These are phyloP conservation scores for Eolophus roseicapilla DNA, from an alignment of 2,113 vertebrate species.

Conservation along the genomic window DNA sequence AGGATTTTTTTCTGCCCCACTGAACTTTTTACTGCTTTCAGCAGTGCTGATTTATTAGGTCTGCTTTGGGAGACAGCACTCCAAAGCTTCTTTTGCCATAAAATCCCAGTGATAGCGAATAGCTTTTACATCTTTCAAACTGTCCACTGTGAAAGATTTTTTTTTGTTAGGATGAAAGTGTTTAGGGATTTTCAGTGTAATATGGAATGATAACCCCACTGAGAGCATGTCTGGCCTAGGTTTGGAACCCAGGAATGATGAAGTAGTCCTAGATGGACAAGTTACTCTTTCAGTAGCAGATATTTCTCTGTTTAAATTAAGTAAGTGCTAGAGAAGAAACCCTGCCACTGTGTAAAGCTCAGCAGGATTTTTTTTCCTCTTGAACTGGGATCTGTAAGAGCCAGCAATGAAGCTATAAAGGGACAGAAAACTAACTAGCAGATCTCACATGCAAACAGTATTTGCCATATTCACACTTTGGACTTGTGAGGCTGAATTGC, in stretches of 20 bases:
- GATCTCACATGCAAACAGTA: neutral
- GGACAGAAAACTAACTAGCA: neutral
- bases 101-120: constrained; percentile 46
- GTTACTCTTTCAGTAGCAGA: neutral
- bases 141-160: constrained; percentile 55
- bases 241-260: neutral
- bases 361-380: neutral
- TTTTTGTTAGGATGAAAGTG: constrained; percentile 41
- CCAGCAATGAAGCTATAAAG: neutral
- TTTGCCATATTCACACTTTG: neutral
- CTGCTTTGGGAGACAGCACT: constrained; percentile 24
- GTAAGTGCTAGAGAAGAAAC: neutral
- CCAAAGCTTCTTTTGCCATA: constrained; percentile 33
- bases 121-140: constrained; percentile 67
- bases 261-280: neutral
- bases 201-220: constrained; percentile 27
- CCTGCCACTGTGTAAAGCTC: neutral
- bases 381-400: neutral
- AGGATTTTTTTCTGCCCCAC: constrained; percentile 18
- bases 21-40: constrained; percentile 50
- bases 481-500: neutral
- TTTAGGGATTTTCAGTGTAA: constrained; percentile 55
- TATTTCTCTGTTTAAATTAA: neutral
- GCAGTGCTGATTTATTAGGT: constrained; percentile 48
- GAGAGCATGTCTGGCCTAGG: neutral